phyloP scores from a whole-genome alignment of 2,797 vertebrate species.

The Pelochelys cantorii region DNA sequence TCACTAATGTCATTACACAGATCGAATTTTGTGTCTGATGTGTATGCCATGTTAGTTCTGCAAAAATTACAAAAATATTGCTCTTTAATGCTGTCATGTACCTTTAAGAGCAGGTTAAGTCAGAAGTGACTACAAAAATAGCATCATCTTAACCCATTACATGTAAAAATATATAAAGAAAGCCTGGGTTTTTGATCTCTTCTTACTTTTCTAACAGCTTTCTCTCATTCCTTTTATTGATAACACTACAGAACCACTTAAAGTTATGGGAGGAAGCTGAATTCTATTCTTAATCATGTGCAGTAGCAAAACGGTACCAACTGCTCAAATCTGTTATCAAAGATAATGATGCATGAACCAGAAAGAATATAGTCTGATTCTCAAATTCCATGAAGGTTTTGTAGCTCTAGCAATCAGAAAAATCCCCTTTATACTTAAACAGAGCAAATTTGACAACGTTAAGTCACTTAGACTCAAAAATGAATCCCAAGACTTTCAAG shows the following conservation, averaged over 20 bases:
- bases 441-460: neutral
- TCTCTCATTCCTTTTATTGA: neutral
- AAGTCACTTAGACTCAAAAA: neutral
- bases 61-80: neutral
- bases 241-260: neutral
- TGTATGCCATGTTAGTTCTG: fast-evolving
- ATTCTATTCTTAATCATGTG: fast-evolving
- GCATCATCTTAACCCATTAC: neutral
- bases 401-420: neutral
- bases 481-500: neutral
- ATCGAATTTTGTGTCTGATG: fast-evolving
- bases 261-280: neutral
- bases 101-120: neutral
- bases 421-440: neutral
- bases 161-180: neutral
- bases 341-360: neutral
- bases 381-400: neutral
- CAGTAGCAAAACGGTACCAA: neutral
- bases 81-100: neutral
- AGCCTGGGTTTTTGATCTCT: neutral
- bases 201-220: neutral
- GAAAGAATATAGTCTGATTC: neutral
- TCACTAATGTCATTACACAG: neutral
- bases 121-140: neutral
- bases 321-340: neutral